Evolutionary conservation across 2,113 vertebrate genomes (phyloP).

Genomic region (Embiotoca jacksoni): DNA sequence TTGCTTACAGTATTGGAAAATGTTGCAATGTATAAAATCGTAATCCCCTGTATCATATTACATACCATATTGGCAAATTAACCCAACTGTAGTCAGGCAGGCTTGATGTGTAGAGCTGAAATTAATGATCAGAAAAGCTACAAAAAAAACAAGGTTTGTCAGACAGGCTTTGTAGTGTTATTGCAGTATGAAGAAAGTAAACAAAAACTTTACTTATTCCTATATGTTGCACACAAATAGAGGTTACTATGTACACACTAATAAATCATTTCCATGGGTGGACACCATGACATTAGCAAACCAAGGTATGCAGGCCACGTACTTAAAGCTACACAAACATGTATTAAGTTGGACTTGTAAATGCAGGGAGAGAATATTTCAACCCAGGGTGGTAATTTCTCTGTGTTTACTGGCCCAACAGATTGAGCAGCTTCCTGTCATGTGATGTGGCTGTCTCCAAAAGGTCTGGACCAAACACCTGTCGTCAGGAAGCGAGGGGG

Average conservation of each 20-base stretch:
- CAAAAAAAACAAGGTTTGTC: neutral
- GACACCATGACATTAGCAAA: neutral
- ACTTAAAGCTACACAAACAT: conserved; percentile 35
- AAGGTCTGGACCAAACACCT: conserved; percentile 71
- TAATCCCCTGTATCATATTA: too few species aligned
- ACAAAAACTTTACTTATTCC: neutral
- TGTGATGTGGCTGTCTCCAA: conserved; percentile 57
- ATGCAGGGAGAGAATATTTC: conserved; percentile 30
- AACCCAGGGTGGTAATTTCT: conserved; percentile 49
- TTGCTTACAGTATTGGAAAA: too few species aligned
- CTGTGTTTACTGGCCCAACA: conserved; percentile 49
- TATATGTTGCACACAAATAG: neutral
- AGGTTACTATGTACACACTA: neutral
- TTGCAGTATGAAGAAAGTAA: neutral
- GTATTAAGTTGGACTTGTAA: conserved; percentile 26
- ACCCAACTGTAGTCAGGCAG: neutral
- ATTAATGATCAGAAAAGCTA: neutral
- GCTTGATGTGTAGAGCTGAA: neutral
- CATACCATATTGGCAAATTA: too few species aligned
- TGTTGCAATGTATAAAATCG: too few species aligned
- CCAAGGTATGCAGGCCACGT: conserved; percentile 7
- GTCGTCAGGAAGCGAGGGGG: conserved; percentile 44
- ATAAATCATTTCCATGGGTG: neutral
- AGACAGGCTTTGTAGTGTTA: neutral
- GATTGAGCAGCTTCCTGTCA: conserved; percentile 66